A percentile compares a stretch with the other conserved stretches of the same genome.
These are phyloP conservation scores for Serinus canaria DNA, from an alignment of 2,113 vertebrate species.

Conservation along the genomic window DNA sequence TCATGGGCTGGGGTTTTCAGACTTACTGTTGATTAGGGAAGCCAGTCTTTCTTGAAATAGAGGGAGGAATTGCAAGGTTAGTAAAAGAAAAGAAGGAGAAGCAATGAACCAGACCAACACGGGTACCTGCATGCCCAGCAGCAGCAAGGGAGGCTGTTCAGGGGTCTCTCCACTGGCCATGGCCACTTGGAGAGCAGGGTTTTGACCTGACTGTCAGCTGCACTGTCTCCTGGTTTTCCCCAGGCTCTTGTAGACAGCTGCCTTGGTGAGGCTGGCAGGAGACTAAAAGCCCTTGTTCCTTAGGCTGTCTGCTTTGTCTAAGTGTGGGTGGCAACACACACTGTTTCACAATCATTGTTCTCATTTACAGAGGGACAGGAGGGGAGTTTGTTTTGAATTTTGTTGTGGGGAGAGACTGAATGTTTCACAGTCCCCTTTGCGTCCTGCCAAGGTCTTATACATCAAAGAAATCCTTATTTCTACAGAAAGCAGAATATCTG, in stretches of 20 bases:
- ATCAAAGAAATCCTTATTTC: not conserved
- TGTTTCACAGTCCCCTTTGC: not conserved
- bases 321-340: not conserved
- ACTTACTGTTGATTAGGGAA: not conserved
- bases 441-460: not conserved
- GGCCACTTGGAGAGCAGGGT: not conserved
- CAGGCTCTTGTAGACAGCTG: not conserved
- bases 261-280: not conserved
- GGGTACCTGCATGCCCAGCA: accelerated
- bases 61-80: not conserved
- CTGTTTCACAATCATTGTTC: not conserved
- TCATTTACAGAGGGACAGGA: not conserved
- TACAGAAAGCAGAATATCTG: not conserved
- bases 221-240: not conserved
- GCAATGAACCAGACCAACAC: not conserved
- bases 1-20: not conserved
- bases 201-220: not conserved
- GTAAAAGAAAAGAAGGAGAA: not conserved
- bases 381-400: not conserved
- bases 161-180: not conserved
- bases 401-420: not conserved
- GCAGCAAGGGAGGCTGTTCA: not conserved
- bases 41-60: not conserved
- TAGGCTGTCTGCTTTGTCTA: not conserved
- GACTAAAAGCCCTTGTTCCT: not conserved